A percentile compares a stretch with the other conserved stretches of the same genome.
Conservation (phyloP, 2,888 invertebrate genomes). For the Apotomis capreana region DNA sequence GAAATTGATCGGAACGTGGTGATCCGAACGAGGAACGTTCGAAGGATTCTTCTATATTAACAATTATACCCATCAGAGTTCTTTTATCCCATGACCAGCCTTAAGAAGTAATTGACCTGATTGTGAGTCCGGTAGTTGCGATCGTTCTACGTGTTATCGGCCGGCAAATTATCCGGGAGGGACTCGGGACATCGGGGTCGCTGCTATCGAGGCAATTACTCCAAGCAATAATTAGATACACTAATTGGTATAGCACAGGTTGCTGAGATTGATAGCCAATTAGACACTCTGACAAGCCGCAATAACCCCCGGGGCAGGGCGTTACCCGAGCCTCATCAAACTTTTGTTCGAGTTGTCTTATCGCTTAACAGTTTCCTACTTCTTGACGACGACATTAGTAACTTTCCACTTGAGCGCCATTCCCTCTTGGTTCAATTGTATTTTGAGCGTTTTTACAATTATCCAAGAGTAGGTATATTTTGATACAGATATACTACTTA, state of each 20-base stretch:
- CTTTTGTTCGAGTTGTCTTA: not conserved
- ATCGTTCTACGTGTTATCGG: constrained; percentile 5
- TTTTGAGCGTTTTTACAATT: too few species aligned
- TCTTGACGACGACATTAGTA: too few species aligned
- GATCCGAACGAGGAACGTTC: too few species aligned
- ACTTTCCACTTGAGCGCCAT: too few species aligned
- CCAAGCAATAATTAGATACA: not conserved
- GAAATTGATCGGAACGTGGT: too few species aligned
- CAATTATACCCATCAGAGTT: too few species aligned
- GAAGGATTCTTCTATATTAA: too few species aligned
- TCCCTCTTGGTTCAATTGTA: too few species aligned
- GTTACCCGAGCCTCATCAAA: not conserved
- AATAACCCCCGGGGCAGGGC: constrained; percentile 5
- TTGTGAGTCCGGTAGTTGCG: not conserved
- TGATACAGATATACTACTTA: too few species aligned
- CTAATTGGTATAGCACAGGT: constrained; percentile 12
- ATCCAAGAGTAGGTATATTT: too few species aligned
- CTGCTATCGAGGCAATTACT: constrained; percentile 17
- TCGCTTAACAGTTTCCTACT: not conserved
- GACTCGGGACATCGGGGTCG: constrained; percentile 9
- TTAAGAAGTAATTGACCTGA: too few species aligned
- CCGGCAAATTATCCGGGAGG: constrained; percentile 4
- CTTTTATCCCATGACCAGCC: too few species aligned
- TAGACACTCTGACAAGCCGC: not conserved
- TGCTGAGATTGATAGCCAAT: not conserved